These are phyloP conservation scores for Sclerurus mexicanus DNA, from an alignment of 2,113 vertebrate species.

Conservation along the genomic window DNA sequence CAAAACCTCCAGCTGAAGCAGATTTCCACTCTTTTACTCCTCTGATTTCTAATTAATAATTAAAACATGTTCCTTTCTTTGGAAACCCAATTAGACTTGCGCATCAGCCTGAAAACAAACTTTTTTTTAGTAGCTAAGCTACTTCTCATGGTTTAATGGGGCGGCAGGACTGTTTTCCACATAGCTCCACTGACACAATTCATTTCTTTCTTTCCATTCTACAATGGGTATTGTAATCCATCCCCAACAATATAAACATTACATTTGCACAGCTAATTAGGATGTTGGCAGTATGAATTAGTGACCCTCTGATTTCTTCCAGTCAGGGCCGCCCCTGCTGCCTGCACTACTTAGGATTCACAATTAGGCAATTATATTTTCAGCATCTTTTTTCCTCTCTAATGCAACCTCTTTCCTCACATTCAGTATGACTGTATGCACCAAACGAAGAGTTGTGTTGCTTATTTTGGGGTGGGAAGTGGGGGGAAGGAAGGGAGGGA, in stretches of 20 bases:
- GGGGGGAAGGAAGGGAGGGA: not conserved
- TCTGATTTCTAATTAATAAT: slow-evolving; percentile 74
- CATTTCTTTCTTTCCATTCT: slow-evolving; percentile 44
- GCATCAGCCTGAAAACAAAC: slow-evolving; percentile 63
- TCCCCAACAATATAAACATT: slow-evolving; percentile 48
- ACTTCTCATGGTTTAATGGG: slow-evolving; percentile 60
- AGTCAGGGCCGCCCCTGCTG: slow-evolving; percentile 33
- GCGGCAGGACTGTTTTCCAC: slow-evolving; percentile 30
- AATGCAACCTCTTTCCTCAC: not conserved
- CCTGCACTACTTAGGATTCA: slow-evolving; percentile 26
- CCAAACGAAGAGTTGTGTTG: not conserved
- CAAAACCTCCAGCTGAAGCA: slow-evolving; percentile 65
- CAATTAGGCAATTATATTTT: slow-evolving; percentile 42
- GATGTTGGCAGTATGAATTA: slow-evolving; percentile 50
- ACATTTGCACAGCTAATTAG: slow-evolving; percentile 67
- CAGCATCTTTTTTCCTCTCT: not conserved
- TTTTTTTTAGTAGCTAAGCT: slow-evolving; percentile 63
- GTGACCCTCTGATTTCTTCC: slow-evolving; percentile 55
- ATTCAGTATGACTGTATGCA: not conserved
- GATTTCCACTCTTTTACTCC: slow-evolving; percentile 52
- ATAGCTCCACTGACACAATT: slow-evolving; percentile 52
- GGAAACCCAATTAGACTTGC: slow-evolving; percentile 64
- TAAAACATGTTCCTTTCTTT: slow-evolving; percentile 66
- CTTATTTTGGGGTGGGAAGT: not conserved
- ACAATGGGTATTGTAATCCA: slow-evolving; percentile 52